Base-by-base conservation (phyloP, 1,140 invertebrate species). In the Drosophila yakuba region DNA sequence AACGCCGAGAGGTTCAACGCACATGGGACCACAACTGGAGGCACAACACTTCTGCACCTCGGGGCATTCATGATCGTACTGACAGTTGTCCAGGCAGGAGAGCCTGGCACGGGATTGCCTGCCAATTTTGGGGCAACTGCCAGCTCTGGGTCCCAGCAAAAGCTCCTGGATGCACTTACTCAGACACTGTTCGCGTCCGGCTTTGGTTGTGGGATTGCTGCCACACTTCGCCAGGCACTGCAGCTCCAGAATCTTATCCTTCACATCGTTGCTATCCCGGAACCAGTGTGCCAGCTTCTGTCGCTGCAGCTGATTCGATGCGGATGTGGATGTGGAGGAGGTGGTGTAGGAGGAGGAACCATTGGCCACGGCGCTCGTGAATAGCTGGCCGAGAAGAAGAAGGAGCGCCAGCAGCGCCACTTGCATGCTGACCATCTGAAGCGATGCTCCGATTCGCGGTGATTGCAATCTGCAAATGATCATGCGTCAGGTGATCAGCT, bases 11-110 rank as follows among this genome's bases (percentile, higher is more conserved):
- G 95, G 94, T 43, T 94, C 93, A 79, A 94, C 94, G 85, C 95
- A 96, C 12, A 94, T 94, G 14, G 94, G 93, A 4, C 95, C 95
- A 54, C 95, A 96, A 25, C 93, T 93, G 74, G 95, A 94, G n/a
- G 91, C 83, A 72, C 95, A 96, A 86, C 95, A 96, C 67, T 95
- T 94, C 20, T 94, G 93, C 1, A 94, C 93, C 54, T 94, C 94
- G 20, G 94, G 93, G 79, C 95, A 96, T 57, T 95, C 94, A 1
- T 94, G 93, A 77, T 96, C 95, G 39, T 93, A 91, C 41, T 92
- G 90, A 63, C 95, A 96, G 14, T 94, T 94, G 57, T 94, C 91
- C 38, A 96, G 92, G 56, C 95, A 96, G 2, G 92, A 67, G 3
- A 91, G 78, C 3, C 67, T 68, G 14, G 48, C 38, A 38, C 78